Base-by-base conservation (phyloP, 2,797 vertebrate genomes). In the Hozukius guyotensis region DNA sequence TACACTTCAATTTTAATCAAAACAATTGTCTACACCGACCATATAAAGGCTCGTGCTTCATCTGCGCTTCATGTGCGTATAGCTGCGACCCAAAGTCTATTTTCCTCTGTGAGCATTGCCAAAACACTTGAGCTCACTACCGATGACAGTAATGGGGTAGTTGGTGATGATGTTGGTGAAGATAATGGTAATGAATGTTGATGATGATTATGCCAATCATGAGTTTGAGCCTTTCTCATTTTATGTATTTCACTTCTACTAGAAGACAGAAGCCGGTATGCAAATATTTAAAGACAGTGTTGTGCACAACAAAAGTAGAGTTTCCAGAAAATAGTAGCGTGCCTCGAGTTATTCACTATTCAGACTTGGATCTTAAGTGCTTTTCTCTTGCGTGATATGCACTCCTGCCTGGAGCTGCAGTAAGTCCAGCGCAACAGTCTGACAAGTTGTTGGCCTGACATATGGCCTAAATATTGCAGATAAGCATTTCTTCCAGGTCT, bases 401-500 rank as follows among this genome's bases (percentile, higher is more conserved):
- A 62, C 42, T 83, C 24, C 62, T 78, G 72, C 60, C 80, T 81
- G 60, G 31, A 87, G 79, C 70, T 76, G 76, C 56, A 71, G 42
- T 61, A 62, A 69, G 42, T 84, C 53, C 77, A 53, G 68, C 0
- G 8, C 57, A 62, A 12, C 38, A 73, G 65, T 70, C 56, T 81
- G 82, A 74, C 78, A 85, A 68, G 52, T 71, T 81, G 29, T 59
- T 78, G 76, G 63, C 24, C 38, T 83, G 60, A 80, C 67, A 77
- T 64, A 13, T 74, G 24, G 55, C 75, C 82, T 77, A 72, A 89
- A 83, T 83, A 78, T 75, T 81, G 49, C 74, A 72, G 59, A 70
- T 31, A 62, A 62, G 34, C 65, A 68, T 80, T 68, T 83, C 77
- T 73, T 78, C 57, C 75, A 55, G 32, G 68, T 61, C 63, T 59